Percentiles rank a stretch among this genome's conserved stretches.
phyloP scores from a whole-genome alignment of 2,113 vertebrate genomes.

The Stercorarius parasiticus region DNA sequence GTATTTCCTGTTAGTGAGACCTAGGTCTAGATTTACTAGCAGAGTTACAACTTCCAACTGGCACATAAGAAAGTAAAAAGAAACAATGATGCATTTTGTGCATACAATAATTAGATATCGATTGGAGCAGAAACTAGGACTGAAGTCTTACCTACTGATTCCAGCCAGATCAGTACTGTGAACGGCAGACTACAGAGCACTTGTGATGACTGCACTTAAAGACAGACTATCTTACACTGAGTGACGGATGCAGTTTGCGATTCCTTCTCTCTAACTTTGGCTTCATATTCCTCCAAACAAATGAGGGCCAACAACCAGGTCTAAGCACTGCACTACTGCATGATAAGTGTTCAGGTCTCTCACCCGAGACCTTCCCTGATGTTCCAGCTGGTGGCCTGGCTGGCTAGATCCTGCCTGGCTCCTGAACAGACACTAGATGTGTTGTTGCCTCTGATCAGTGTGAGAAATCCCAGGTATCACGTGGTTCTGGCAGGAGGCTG shows the following conservation, averaged over 20 bases:
- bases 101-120: neutral
- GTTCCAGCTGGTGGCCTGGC: neutral
- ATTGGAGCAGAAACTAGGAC: neutral
- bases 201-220: neutral
- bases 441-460: neutral
- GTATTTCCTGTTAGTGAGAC: neutral
- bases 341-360: neutral
- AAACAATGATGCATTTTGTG: neutral
- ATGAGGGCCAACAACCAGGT: neutral
- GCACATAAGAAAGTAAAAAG: neutral
- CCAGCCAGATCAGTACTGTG: neutral
- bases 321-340: too few species aligned
- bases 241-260: neutral
- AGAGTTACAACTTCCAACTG: neutral
- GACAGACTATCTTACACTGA: neutral
- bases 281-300: neutral
- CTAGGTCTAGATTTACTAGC: neutral
- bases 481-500: neutral
- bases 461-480: rapidly evolving
- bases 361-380: neutral
- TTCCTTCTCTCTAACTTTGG: neutral
- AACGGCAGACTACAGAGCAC: neutral
- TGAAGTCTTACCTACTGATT: neutral
- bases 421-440: rapidly evolving
- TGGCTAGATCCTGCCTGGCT: neutral